These are phyloP conservation scores for Odontophorus gujanensis DNA, from an alignment of 2,113 vertebrate genomes.

Conservation along the genomic window DNA sequence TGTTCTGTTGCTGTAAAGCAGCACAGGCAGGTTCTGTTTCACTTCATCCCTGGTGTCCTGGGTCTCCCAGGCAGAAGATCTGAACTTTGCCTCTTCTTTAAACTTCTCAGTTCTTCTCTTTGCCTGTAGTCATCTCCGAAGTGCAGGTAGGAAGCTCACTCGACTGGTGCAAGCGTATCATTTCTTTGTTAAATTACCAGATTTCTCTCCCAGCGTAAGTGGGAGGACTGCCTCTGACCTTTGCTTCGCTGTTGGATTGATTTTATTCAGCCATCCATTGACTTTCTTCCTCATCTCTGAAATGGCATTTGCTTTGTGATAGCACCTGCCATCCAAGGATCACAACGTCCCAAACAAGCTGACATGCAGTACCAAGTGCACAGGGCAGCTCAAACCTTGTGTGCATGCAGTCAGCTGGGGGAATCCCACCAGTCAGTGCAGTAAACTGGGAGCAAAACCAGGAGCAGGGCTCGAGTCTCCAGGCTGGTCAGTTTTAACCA, in stretches of 20 bases:
- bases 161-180: not conserved
- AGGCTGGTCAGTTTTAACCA: not conserved
- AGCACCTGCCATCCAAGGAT: not conserved
- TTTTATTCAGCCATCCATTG: slow-evolving; percentile 6
- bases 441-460: not conserved
- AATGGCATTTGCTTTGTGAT: slow-evolving; percentile 3
- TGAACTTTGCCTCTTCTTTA: not conserved
- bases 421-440: not conserved
- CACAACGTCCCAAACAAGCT: not conserved
- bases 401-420: not conserved
- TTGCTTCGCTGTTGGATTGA: not conserved
- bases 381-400: not conserved
- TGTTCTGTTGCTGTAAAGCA: not conserved
- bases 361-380: not conserved
- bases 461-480: not conserved
- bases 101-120: not conserved
- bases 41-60: not conserved
- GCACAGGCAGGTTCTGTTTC: not conserved
- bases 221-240: not conserved
- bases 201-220: not conserved
- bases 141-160: not conserved
- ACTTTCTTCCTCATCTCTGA: not conserved
- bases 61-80: not conserved
- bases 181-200: not conserved
- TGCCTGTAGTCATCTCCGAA: not conserved